Evolutionary conservation across 2,888 invertebrate species (phyloP), one percentile per base, ranked within the genome.

Genomic region (Lasioglossum lativentre): DNA sequence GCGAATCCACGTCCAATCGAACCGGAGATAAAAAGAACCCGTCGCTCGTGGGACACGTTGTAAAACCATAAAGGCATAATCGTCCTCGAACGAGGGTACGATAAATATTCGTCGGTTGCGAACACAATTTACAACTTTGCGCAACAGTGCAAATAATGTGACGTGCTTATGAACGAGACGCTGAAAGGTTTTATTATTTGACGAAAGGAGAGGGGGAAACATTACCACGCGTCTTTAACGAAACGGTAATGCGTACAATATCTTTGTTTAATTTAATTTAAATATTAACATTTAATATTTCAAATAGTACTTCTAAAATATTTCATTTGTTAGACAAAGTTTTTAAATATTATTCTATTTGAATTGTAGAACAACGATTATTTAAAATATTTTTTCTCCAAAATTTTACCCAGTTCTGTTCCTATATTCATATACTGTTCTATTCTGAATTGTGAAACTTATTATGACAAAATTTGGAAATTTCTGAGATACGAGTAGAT

Each of bases 61-160:
- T 94, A 94, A 94, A 94, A 93, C 93, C 92, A 93, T 94, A 94
- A 94, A 94, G 93, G 94, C 93, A 71, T 72, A 94, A 94, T 94
- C 93, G 92, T 80, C 81, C 59, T 71, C 52, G 66, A 71, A 71
- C 82, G 80, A 74, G 63, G 38, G 56, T 56, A 68, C 70, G 79
- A 82, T 73, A 83, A 81, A 81, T 66, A 75, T 63, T 78, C 63
- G 40, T 74, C 5, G 75, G 42, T 6, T 23, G 66, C 19, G 38
- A 34, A 74, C 45, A 45, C 56, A 75, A 75, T 79, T 78, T 79
- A 78, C 59, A 56, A 75, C 75, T 79, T 82, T 75, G 63, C 68
- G 63, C 74, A 45, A 85, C 77, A 71, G 74, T 47, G 76, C 71
- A 77, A 83, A 80, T 59, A 40, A 70, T 70, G 40, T 73, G 47